phyloP scores from a whole-genome alignment of 2,888 invertebrate species.

The Clunio marinus region DNA sequence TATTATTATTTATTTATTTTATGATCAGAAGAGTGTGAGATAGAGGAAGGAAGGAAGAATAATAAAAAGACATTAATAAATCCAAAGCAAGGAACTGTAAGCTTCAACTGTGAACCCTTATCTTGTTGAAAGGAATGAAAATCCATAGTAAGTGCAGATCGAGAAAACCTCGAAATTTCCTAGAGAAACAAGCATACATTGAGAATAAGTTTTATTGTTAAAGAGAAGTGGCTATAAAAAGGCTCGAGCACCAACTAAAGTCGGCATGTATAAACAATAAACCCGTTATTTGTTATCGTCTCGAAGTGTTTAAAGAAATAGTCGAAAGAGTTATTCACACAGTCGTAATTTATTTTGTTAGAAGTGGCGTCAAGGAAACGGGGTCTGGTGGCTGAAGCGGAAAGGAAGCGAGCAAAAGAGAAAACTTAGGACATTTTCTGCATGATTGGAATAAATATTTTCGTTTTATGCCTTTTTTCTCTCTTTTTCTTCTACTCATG shows the following conservation, averaged over 20 bases:
- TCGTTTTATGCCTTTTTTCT: not conserved
- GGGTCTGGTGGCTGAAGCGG: too few relatives aligned
- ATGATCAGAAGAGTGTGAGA: too few relatives aligned
- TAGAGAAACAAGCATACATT: too few relatives aligned
- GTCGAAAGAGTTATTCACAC: constrained; percentile 20
- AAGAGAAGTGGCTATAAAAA: too few relatives aligned
- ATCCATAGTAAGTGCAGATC: too few relatives aligned
- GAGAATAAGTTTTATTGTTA: too few relatives aligned
- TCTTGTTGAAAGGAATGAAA: not conserved
- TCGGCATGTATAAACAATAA: constrained; percentile 33
- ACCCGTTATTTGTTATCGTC: constrained; percentile 21
- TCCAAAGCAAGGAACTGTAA: too few relatives aligned
- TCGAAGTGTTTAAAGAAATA: constrained; percentile 17
- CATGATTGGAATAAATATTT: constrained; percentile 29
- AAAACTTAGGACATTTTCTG: constrained; percentile 13
- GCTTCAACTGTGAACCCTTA: too few relatives aligned
- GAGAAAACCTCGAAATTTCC: too few relatives aligned
- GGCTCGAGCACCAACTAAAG: too few relatives aligned
- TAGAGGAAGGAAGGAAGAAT: not conserved
- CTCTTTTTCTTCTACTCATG: not conserved
- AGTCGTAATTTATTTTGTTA: constrained; percentile 26
- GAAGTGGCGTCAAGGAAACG: constrained; percentile 22
- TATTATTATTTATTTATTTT: constrained; percentile 6
- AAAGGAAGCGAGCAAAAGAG: not conserved
- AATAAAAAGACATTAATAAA: not conserved